Evolutionary conservation across 2,888 invertebrate genomes (phyloP), one percentile per base, ranked within the genome.

Genomic region (Schrankia costaestrigalis): DNA sequence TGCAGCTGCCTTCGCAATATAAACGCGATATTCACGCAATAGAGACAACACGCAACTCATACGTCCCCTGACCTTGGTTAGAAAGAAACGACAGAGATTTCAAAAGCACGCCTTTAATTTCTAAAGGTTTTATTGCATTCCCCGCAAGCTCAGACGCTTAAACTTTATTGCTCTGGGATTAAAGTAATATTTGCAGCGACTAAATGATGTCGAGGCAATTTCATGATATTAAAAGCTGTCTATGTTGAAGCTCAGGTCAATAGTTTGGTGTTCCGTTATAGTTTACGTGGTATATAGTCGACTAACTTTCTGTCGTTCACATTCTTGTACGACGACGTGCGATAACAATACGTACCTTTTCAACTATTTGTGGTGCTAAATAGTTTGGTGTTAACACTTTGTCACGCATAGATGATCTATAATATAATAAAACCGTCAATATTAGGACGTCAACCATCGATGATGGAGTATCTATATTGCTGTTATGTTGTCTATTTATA

Each of bases 101-200:
- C 66, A 58, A 62, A 63, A 67, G 46, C 68, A 67, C 73, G 72
- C 73, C 77, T 81, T 71, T 73, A 81, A 82, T 79, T 83, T 78
- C 74, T 69, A 75, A 76, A 78, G 83, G 81, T 84, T 86, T 86
- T 86, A 87, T 86, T 87, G 82, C 85, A 82, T 85, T 86, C 82
- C 69, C 77, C 72, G 78, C 81, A 81, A 85, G 84, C 85, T 79
- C 82, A 82, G 83, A 79, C 80, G 78, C 82, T 84, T 86, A 84
- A 86, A 85, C 86, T 86, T 87, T 87, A 87, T 85, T 78, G 80
- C 84, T 76, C 69, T 80, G 69, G 80, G 83, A 86, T 86, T 87
- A 85, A 86, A 86, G 87, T 86, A 83, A 86, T 86, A 86, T 86
- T 87, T 85, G 84, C 85, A 77, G 81, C 78, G 69, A 70, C 85